Base-by-base conservation (phyloP, 2,888 invertebrate genomes). In the Stenotaenia linearis region DNA sequence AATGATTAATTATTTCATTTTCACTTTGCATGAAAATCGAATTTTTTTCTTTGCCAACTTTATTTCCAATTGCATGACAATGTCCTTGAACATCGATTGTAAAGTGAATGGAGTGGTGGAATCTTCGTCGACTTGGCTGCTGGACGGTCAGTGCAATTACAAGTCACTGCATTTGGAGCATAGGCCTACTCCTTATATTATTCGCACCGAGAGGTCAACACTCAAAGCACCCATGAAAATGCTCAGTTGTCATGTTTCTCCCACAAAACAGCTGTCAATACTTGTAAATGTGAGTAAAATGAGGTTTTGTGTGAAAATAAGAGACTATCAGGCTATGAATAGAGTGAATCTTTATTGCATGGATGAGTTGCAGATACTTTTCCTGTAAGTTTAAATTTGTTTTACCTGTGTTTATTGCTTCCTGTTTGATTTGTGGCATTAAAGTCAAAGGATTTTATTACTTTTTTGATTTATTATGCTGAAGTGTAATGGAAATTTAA, bases 1-100 rank as follows among this genome's bases (percentile, higher is more conserved):
- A n/a, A n/a, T n/a, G n/a, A 15, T 40, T 40, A 3, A 10, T 37
- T 40, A 15, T 12, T 40, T 12, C 37, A 37, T 10, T 37, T 40
- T 32, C 32, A 40, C n/a, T 40, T 40, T 40, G 40, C 40, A 40
- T 40, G 40, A 40, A 40, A 37, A 37, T 37, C 12, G 12, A 37
- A 37, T 37, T 37, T 37, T 37, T 37, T 12, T 10, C n/a, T 40
- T 40, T 40, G 10, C 40, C 40, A 40, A 40, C 15, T 40, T 40
- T 40, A 40, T 40, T 56, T 56, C 21, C 23, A 56, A 56, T 56
- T 56, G 56, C 56, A 56, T 56, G 56, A 56, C 21, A 56, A n/a
- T 56, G 56, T 56, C 56, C 56, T 56, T 56, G 56, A 56, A 56
- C 56, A 56, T 56, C 56, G 21, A 56, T 56, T 56, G 56, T 56